Evolutionary conservation across 2,888 invertebrate genomes (phyloP).

Genomic region (Seira ritae): DNA sequence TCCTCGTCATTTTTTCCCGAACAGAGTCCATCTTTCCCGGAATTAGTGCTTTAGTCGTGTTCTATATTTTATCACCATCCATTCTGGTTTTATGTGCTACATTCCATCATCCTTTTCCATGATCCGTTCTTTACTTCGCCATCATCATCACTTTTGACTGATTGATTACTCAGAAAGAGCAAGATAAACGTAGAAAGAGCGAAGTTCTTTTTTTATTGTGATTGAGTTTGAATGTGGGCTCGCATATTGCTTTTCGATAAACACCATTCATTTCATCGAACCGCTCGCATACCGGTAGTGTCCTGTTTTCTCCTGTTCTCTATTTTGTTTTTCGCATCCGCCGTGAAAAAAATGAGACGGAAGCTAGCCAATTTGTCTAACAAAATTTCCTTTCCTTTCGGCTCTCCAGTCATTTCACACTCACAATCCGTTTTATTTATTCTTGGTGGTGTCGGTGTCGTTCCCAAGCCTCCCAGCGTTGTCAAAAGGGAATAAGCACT

Average conservation of each 20-base stretch:
- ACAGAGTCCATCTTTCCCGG: not conserved
- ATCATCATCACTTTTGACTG: not conserved
- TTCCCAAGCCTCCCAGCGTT: not conserved
- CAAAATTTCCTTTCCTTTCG: not conserved
- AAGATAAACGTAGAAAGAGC: not conserved
- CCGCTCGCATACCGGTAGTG: not conserved
- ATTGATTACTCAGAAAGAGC: not conserved
- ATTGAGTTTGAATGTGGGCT: not conserved
- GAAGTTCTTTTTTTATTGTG: not conserved
- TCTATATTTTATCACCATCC: no score
- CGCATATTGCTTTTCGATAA: not conserved
- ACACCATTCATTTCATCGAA: not conserved
- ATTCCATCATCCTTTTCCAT: no score
- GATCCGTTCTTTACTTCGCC: not conserved
- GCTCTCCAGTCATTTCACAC: not conserved
- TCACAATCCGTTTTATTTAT: conserved; percentile 3
- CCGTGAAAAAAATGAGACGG: not conserved
- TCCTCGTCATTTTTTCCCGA: not conserved
- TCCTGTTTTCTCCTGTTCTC: not conserved
- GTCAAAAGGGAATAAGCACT: not conserved
- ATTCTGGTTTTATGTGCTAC: no score
- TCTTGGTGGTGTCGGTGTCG: not conserved
- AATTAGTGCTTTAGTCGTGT: not conserved
- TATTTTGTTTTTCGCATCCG: conserved; percentile 6
- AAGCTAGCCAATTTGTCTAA: conserved; percentile 3